phyloP scores from a whole-genome alignment of 1,140 invertebrate species.

The Papilio machaon region DNA sequence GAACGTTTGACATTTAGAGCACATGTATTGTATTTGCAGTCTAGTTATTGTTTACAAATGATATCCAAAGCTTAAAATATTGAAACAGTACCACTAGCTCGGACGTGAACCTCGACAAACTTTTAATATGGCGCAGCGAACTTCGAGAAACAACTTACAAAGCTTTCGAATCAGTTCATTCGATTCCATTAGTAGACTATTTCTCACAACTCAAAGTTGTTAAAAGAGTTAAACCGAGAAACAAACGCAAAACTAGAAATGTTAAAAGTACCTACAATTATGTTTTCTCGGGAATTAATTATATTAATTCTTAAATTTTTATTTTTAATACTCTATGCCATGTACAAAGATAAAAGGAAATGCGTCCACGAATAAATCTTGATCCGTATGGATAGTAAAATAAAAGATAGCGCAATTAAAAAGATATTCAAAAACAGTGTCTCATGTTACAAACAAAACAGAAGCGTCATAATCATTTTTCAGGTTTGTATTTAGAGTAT shows the following conservation, averaged over 20 bases:
- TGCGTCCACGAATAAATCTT: too few relatives aligned
- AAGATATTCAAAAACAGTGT: background rate
- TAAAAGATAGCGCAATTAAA: background rate
- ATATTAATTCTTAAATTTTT: background rate
- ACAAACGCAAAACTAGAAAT: slow-evolving; percentile 6
- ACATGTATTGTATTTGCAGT: background rate
- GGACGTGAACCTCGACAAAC: background rate
- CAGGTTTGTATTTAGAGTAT: background rate
- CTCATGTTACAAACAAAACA: background rate
- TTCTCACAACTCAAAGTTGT: slow-evolving; percentile 19
- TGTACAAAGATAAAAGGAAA: background rate
- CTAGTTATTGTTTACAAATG: background rate
- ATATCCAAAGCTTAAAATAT: background rate
- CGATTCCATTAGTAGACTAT: slow-evolving; percentile 33
- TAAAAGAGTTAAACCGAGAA: slow-evolving; percentile 13
- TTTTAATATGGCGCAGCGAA: slow-evolving; percentile 9
- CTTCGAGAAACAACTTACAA: slow-evolving; percentile 14
- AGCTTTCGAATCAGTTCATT: slow-evolving; percentile 23
- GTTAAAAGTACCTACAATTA: background rate
- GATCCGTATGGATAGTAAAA: background rate
- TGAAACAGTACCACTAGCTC: background rate
- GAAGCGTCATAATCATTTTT: background rate
- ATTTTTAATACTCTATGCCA: background rate
- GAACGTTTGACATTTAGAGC: background rate
- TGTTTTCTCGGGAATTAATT: background rate